These are phyloP conservation scores for Battus philenor DNA, from an alignment of 1,140 invertebrate genomes.

Conservation along the genomic window DNA sequence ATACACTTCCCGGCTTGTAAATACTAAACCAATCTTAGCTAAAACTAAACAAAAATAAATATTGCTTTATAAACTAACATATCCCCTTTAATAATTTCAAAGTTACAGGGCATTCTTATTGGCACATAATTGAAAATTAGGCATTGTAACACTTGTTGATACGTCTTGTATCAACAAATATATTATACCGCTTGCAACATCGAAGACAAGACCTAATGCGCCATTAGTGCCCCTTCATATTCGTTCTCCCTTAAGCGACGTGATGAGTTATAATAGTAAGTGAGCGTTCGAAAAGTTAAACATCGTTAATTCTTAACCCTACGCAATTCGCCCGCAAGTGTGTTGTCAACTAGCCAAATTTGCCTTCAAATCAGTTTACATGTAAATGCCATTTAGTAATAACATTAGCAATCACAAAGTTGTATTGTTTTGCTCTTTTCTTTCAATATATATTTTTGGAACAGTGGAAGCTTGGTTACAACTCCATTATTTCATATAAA, in stretches of 20 bases:
- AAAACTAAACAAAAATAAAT: conserved; percentile 42
- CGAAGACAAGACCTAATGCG: conserved; percentile 7
- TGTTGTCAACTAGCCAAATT: neutral
- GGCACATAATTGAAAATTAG: conserved; percentile 24
- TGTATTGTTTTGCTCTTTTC: conserved; percentile 2
- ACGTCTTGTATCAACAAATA: neutral
- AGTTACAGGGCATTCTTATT: conserved; percentile 21
- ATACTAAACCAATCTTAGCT: conserved; percentile 36
- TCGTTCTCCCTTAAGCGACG: conserved; percentile 1
- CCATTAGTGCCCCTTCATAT: conserved; percentile 7
- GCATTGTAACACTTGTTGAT: conserved; percentile 20
- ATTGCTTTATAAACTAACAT: conserved; percentile 29
- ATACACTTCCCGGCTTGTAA: conserved; percentile 24
- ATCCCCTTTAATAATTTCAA: conserved; percentile 17
- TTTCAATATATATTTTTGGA: neutral
- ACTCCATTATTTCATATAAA: conserved; percentile 5
- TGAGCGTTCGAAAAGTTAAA: conserved; percentile 11
- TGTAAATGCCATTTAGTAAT: conserved; percentile 2
- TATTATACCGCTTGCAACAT: neutral
- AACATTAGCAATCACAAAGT: neutral
- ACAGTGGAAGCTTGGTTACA: conserved; percentile 3
- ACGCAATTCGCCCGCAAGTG: neutral
- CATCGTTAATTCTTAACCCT: conserved; percentile 11
- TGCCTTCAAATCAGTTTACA: neutral
- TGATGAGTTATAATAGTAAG: conserved; percentile 11